Percentiles rank a stretch among this genome's conserved stretches.
Evolutionary conservation across 37 sponge, comb jelly and placozoan genomes (phyloP).

Genomic region (Aphrocallistes beatrix): DNA sequence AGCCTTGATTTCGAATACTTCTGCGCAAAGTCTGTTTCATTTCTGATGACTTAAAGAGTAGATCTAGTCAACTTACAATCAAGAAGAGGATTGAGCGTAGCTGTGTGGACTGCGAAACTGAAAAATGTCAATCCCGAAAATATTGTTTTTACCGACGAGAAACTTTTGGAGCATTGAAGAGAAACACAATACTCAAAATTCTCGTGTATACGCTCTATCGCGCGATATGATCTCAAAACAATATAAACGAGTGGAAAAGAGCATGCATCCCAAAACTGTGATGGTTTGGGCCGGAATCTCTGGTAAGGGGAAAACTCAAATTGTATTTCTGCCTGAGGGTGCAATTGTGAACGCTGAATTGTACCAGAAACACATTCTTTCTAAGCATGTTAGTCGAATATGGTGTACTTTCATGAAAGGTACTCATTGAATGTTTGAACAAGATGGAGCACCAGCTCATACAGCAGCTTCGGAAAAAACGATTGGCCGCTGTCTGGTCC

Average conservation of each 20-base stretch:
- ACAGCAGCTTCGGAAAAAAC: neutral
- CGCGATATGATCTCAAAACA: neutral
- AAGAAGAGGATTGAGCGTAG: neutral
- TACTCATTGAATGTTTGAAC: no score
- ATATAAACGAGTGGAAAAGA: neutral
- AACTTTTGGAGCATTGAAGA: neutral
- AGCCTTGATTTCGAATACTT: neutral
- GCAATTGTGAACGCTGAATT: neutral
- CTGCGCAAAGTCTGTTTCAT: neutral
- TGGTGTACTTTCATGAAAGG: neutral
- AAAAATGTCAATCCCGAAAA: neutral
- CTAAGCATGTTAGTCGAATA: neutral
- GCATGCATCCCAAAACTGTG: neutral
- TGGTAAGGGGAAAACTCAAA: neutral
- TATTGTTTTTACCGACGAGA: neutral
- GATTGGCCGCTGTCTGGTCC: neutral
- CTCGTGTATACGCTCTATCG: neutral
- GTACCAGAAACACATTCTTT: neutral
- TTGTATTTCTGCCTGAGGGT: neutral
- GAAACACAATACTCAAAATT: neutral
- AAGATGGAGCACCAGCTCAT: neutral
- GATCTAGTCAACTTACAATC: neutral
- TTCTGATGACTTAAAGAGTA: neutral
- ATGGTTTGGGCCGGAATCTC: neutral
- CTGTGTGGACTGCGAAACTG: neutral